Conservation (phyloP, 2,888 invertebrate genomes). For the Rhagonycha lutea region DNA sequence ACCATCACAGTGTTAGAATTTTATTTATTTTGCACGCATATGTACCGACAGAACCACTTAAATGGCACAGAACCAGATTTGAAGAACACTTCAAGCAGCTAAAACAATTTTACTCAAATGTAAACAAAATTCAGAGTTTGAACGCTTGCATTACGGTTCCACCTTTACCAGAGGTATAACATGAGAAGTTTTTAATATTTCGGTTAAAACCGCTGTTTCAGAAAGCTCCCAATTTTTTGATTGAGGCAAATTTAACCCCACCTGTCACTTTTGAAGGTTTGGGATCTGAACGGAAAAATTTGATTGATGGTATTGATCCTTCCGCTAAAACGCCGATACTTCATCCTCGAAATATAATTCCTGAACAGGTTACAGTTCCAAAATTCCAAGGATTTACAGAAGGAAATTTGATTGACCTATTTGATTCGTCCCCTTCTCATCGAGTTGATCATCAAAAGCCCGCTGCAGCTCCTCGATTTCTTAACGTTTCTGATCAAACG, state of each 20-base stretch:
- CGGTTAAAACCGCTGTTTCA: slow-evolving; percentile 35
- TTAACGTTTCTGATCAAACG: slow-evolving; percentile 41
- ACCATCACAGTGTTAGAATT: slow-evolving; percentile 95
- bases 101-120: slow-evolving; percentile 90
- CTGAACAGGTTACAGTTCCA: slow-evolving; percentile 52
- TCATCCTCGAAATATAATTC: background rate
- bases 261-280: slow-evolving; percentile 94
- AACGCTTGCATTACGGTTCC: slow-evolving; percentile 93
- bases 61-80: slow-evolving; percentile 90
- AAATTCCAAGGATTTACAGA: slow-evolving; percentile 63
- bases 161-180: slow-evolving; percentile 79
- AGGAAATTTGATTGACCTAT: slow-evolving; percentile 70
- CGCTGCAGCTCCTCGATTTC: slow-evolving; percentile 53
- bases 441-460: slow-evolving; percentile 49
- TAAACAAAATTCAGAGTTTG: slow-evolving; percentile 95
- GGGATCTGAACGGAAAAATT: slow-evolving; percentile 58
- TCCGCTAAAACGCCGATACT: background rate
- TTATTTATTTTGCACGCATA: slow-evolving; percentile 92
- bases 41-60: slow-evolving; percentile 85
- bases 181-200: slow-evolving; percentile 38
- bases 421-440: slow-evolving; percentile 58
- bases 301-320: background rate
- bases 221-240: slow-evolving; percentile 91
- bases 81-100: slow-evolving; percentile 85
- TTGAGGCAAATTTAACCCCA: slow-evolving; percentile 88